These are phyloP conservation scores for Agrilus cyanescens DNA, from an alignment of 2,888 invertebrate genomes.

Conservation along the genomic window DNA sequence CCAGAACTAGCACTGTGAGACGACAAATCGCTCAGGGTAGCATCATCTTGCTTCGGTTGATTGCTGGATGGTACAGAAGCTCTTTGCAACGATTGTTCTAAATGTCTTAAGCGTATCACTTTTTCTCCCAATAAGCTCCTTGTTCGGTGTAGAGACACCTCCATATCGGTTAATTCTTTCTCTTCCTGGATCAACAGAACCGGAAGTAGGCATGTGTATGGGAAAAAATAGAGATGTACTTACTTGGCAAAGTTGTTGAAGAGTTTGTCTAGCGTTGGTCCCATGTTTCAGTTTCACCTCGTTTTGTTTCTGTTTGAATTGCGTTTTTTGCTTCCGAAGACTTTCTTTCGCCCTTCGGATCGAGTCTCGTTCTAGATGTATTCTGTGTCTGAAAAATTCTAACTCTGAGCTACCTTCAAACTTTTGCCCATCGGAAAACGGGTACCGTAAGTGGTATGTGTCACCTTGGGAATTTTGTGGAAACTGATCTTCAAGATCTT, in stretches of 20 bases:
- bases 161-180: slow-evolving; percentile 71
- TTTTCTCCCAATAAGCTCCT: slow-evolving; percentile 70
- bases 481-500: slow-evolving; percentile 73
- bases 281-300: slow-evolving; percentile 37
- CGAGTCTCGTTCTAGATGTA: slow-evolving; percentile 68
- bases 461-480: slow-evolving; percentile 52
- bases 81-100: slow-evolving; percentile 63
- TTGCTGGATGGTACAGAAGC: slow-evolving; percentile 38
- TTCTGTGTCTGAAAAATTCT: slow-evolving; percentile 74
- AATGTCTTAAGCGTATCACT: slow-evolving; percentile 65
- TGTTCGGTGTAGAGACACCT: slow-evolving; percentile 71
- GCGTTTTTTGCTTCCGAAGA: slow-evolving; percentile 53
- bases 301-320: slow-evolving; percentile 53
- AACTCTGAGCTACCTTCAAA: slow-evolving; percentile 51
- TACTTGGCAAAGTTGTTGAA: slow-evolving; percentile 45
- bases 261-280: slow-evolving; percentile 39
- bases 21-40: slow-evolving; percentile 54
- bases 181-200: slow-evolving; percentile 51
- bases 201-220: neutral
- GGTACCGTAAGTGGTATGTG: slow-evolving; percentile 70
- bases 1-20: slow-evolving; percentile 49
- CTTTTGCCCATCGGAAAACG: slow-evolving; percentile 54
- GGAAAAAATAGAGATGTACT: slow-evolving; percentile 1
- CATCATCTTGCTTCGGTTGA: slow-evolving; percentile 38
- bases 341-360: slow-evolving; percentile 73